Base-by-base conservation (phyloP, 1,140 invertebrate genomes). In the Drosophila bocqueti region DNA sequence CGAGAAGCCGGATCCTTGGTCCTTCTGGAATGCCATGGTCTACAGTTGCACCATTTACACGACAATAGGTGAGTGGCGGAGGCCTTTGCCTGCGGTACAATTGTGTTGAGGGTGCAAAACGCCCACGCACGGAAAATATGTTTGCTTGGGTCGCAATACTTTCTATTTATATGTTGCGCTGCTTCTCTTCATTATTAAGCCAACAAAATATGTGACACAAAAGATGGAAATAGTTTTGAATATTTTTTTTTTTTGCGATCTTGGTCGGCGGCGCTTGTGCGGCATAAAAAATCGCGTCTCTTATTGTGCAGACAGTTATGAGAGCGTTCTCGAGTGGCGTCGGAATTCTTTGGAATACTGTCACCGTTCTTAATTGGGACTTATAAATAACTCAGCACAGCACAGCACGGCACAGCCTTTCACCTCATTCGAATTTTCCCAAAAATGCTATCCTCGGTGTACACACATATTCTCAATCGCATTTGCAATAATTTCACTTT, bases 41-140 rank as follows among this genome's bases (percentile, higher is more conserved):
- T 99, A 97, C 91, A 97, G 97, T 68, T 96, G 97, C 43, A 99
- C 98, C 9, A 96, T 99, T 79, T 98, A 97, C 85, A 99, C 98
- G 1, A 99, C 98, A 4, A 99, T 99, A 83, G 98, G 98, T 98
- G 84, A 95, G 95, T 93, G 34, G 11, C 26, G 24, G 43, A 1
- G 4, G 4, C 5, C 8, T 24, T 69, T 68, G n/a, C n/a, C n/a
- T n/a, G n/a, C n/a, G 10, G 7, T 4, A 26, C 46, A 45, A 66
- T 72, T 60, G 57, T 76, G 26, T 55, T 77, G 55, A 38, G 34
- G 57, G 76, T 63, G 76, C 75, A 34, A 54, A 58, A 46, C 75
- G 55, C 76, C 76, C 75, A 78, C 76, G 59, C 64, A 21, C 4
- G 18, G 26, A 31, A 40, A 42, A 63, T 54, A 42, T 24, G 26